Conservation (phyloP, 2,888 invertebrate species). For the Molanna angustata region DNA sequence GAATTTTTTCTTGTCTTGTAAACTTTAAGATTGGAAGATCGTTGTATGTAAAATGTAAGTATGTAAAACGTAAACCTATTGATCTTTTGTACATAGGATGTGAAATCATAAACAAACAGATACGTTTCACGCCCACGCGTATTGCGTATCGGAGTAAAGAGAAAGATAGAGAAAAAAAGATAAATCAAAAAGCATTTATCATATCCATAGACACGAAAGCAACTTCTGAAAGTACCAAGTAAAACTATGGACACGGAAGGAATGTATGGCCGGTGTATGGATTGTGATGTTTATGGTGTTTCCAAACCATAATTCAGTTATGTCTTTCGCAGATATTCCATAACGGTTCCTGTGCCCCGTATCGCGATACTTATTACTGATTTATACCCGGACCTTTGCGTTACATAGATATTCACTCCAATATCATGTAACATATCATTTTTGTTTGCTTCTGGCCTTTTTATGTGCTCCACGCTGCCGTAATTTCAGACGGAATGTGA, state of each 20-base stretch:
- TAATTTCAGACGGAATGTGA: not conserved
- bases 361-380: conserved; percentile 19
- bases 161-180: too few species aligned
- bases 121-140: too few species aligned
- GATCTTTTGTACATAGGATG: too few species aligned
- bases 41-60: too few species aligned
- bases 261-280: conserved; percentile 2
- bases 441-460: not conserved
- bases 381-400: conserved; percentile 9
- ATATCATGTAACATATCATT: not conserved
- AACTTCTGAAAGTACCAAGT: too few species aligned
- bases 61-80: too few species aligned
- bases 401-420: conserved; percentile 11
- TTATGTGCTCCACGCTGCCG: not conserved
- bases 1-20: too few species aligned
- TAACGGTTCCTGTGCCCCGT: conserved; percentile 7
- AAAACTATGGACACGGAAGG: conserved; percentile 2
- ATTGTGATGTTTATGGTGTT: conserved; percentile 21
- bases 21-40: too few species aligned
- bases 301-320: conserved; percentile 23
- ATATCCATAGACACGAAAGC: too few species aligned
- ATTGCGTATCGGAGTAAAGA: too few species aligned
- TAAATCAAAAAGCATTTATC: too few species aligned
- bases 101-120: too few species aligned
- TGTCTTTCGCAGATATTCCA: conserved; percentile 21